phyloP scores from a whole-genome alignment of 2,113 vertebrate species.

The Tautogolabrus adspersus region DNA sequence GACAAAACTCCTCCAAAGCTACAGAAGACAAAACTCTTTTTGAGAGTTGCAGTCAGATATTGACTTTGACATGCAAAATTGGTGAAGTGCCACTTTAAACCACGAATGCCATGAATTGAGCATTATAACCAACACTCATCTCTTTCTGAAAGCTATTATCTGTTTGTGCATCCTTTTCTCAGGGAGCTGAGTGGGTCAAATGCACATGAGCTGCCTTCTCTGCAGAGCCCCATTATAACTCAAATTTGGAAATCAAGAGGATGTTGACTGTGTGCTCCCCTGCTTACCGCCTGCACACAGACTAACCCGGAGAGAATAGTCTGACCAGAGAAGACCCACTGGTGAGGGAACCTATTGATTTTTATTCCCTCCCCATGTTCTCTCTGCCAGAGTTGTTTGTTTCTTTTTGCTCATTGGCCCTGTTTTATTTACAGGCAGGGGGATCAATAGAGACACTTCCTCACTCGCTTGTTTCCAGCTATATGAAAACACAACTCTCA shows the following conservation, averaged over 20 bases:
- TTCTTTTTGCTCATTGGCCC: slow-evolving; percentile 81
- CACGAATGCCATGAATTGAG: slow-evolving; percentile 2
- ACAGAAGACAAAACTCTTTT: slow-evolving; percentile 7
- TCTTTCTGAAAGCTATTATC: neutral
- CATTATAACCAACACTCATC: neutral
- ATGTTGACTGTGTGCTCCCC: slow-evolving; percentile 60
- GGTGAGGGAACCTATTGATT: slow-evolving; percentile 83
- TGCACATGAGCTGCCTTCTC: slow-evolving; percentile 53
- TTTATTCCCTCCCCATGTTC: slow-evolving; percentile 70
- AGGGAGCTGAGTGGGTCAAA: slow-evolving; percentile 55
- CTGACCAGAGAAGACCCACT: slow-evolving; percentile 77
- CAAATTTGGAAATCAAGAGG: slow-evolving; percentile 68
- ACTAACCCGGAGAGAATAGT: slow-evolving; percentile 75
- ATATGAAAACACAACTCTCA: slow-evolving; percentile 80
- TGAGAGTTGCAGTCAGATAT: neutral
- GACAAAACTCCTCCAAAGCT: neutral
- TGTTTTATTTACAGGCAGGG: slow-evolving; percentile 81
- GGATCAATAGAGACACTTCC: slow-evolving; percentile 82
- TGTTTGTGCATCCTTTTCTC: slow-evolving; percentile 29
- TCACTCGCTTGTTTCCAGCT: slow-evolving; percentile 79
- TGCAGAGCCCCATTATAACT: slow-evolving; percentile 47
- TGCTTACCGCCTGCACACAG: slow-evolving; percentile 53
- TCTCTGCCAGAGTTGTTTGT: slow-evolving; percentile 80
- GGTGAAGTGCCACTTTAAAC: slow-evolving; percentile 29
- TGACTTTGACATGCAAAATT: slow-evolving; percentile 32